phyloP scores from a whole-genome alignment of 2,888 invertebrate species.

The Pogonocherus hispidulus region DNA sequence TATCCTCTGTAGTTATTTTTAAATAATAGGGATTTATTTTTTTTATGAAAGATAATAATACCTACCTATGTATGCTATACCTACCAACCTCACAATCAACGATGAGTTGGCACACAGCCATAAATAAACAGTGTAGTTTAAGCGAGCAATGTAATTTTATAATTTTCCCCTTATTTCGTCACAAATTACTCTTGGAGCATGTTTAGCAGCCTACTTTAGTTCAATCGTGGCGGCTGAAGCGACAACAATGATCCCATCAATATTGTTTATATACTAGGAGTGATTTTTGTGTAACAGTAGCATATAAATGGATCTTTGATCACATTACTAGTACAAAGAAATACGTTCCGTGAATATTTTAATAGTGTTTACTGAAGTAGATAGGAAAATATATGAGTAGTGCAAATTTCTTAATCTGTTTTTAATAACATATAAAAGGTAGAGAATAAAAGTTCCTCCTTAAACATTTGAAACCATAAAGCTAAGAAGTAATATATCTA shows the following conservation, averaged over 20 bases:
- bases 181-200: constrained; percentile 70
- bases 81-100: background rate
- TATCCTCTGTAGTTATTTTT: no score
- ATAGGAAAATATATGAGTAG: constrained; percentile 11
- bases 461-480: constrained; percentile 40
- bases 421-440: constrained; percentile 52
- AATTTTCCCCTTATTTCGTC: constrained; percentile 71
- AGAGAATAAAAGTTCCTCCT: constrained; percentile 35
- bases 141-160: constrained; percentile 71
- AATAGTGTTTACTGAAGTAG: background rate
- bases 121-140: constrained; percentile 66
- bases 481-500: constrained; percentile 64
- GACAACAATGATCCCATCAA: constrained; percentile 60
- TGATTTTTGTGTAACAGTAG: constrained; percentile 7
- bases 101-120: constrained; percentile 61
- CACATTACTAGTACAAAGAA: background rate
- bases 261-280: constrained; percentile 1
- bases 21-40: no score
- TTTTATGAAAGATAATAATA: no score
- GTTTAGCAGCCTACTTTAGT: constrained; percentile 68
- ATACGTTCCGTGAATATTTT: constrained; percentile 3
- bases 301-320: background rate
- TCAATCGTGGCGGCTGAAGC: constrained; percentile 65
- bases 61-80: no score
- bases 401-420: constrained; percentile 53